A percentile compares a stretch with the other conserved stretches of the same genome.
Conservation (phyloP, 2,113 vertebrate genomes). For the Elephas maximus region DNA sequence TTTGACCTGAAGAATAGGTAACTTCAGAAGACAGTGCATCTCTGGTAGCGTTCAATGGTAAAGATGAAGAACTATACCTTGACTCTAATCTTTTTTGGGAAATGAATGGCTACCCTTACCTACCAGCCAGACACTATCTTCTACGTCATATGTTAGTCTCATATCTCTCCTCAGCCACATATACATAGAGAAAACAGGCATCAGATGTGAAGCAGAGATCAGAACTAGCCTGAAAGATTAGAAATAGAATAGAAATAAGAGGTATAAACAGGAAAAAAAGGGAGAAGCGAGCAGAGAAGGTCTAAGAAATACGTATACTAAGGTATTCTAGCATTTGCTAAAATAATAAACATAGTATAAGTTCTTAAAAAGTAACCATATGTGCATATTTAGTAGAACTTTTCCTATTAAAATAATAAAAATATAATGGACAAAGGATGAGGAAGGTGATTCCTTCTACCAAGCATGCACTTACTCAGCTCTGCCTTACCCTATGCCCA, state of each 20-base stretch:
- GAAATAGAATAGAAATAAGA: background rate
- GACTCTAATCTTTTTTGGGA: background rate
- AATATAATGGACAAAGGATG: background rate
- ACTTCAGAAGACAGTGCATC: background rate
- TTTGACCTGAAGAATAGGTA: background rate
- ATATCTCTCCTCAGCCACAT: background rate
- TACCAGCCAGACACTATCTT: background rate
- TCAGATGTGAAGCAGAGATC: background rate
- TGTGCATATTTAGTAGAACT: background rate
- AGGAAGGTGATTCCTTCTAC: background rate
- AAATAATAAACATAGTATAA: constrained; percentile 20
- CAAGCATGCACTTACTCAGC: background rate
- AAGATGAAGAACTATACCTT: background rate
- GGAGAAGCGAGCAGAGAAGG: background rate
- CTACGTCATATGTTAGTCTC: background rate
- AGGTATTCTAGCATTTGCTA: background rate
- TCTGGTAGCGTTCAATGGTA: background rate
- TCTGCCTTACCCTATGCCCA: background rate
- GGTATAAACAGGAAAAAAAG: background rate
- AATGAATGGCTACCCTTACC: background rate
- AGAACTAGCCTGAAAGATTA: background rate
- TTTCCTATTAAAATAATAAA: background rate
- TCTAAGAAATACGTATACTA: background rate
- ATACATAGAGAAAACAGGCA: background rate
- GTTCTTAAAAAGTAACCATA: background rate